phyloP scores from a whole-genome alignment of 1,140 invertebrate species.

The Leptoteleia sp. region DNA sequence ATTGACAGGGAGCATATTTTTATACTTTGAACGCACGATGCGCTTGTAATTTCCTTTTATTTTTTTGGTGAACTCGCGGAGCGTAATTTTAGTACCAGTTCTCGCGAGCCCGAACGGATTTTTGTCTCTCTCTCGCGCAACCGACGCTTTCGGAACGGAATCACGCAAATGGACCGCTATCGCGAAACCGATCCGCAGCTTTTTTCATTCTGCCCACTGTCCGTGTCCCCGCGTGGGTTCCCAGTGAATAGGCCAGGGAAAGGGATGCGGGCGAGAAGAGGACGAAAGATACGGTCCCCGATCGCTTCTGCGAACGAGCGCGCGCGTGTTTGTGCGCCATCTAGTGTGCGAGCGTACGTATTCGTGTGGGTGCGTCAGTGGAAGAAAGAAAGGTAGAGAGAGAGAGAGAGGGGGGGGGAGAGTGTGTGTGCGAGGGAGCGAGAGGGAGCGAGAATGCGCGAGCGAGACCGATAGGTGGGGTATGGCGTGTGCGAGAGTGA shows the following conservation, averaged over 20 bases:
- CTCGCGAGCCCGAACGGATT: slow-evolving; percentile 19
- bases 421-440: too few relatives aligned
- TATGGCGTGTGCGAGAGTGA: neutral
- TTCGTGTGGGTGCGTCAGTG: slow-evolving; percentile 2
- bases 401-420: neutral
- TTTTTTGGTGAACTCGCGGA: neutral
- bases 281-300: slow-evolving; percentile 15
- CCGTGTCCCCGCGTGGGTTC: slow-evolving; percentile 31
- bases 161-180: slow-evolving; percentile 43
- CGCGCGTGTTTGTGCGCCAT: slow-evolving; percentile 20
- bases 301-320: slow-evolving; percentile 13
- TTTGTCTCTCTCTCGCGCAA: slow-evolving; percentile 23
- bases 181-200: slow-evolving; percentile 25
- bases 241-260: slow-evolving; percentile 20
- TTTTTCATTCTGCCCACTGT: slow-evolving; percentile 35
- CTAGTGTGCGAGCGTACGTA: slow-evolving; percentile 1
- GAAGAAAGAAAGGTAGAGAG: slow-evolving; percentile 7
- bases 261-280: slow-evolving; percentile 8
- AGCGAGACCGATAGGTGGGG: too few relatives aligned
- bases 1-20: slow-evolving; percentile 37
- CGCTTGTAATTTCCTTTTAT: slow-evolving; percentile 1
- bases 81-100: slow-evolving; percentile 29
- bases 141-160: slow-evolving; percentile 11
- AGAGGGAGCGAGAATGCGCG: neutral
- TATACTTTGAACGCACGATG: slow-evolving; percentile 30